phyloP scores from a whole-genome alignment of 2,888 invertebrate species.

The Anthophora plumipes region DNA sequence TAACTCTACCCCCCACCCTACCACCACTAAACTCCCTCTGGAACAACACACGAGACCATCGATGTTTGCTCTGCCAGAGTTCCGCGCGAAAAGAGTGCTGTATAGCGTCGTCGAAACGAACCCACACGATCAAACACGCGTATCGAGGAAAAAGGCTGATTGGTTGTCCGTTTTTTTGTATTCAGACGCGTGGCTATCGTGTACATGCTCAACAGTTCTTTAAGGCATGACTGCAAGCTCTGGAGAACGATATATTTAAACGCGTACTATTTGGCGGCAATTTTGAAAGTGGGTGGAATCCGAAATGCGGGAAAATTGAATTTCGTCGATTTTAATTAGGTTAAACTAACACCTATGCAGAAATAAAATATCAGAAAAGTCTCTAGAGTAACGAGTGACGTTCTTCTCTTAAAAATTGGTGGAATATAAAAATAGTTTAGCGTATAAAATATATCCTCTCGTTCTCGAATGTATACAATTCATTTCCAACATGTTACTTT shows the following conservation, averaged over 20 bases:
- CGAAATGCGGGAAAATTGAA: too few relatives aligned
- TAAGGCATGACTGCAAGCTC: not conserved
- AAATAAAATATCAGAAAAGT: too few relatives aligned
- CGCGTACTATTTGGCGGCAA: too few relatives aligned
- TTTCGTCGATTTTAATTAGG: too few relatives aligned
- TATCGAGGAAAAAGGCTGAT: not conserved
- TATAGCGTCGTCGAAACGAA: not conserved
- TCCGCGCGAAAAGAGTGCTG: not conserved
- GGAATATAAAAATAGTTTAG: not conserved
- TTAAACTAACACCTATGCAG: too few relatives aligned
- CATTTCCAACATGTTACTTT: not conserved
- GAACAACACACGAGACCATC: not conserved
- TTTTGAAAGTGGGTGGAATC: too few relatives aligned
- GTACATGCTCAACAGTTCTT: not conserved
- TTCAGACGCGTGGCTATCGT: not conserved
- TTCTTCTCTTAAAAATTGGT: too few relatives aligned
- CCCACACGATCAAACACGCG: not conserved
- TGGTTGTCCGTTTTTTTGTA: not conserved
- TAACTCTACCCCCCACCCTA: too few relatives aligned
- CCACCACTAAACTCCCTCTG: not conserved
- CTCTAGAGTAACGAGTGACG: too few relatives aligned
- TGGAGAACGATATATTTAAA: too few relatives aligned
- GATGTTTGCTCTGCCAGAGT: conserved; percentile 1
- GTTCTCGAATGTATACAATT: conserved; percentile 1
- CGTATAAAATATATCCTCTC: not conserved